Evolutionary conservation across 1,140 invertebrate genomes (phyloP).

Genomic region (Zaprionus taronus): DNA sequence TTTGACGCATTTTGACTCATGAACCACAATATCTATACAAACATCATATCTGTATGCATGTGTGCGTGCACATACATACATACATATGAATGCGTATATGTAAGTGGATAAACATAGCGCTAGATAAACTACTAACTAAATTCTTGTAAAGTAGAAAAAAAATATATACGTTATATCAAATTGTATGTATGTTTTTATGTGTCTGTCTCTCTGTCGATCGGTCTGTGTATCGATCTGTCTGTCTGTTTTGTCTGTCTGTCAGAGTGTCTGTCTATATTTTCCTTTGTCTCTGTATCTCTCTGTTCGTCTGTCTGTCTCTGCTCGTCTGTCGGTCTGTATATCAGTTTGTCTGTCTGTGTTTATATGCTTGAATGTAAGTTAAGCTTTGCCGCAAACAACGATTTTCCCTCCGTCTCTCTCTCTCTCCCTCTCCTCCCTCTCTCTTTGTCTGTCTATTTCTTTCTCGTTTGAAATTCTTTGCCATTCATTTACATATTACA

Average conservation of each 20-base stretch:
- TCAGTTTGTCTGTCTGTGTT: neutral
- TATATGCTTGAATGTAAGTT: slow-evolving; percentile 6
- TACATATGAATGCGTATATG: slow-evolving; percentile 5
- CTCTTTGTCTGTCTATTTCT: neutral
- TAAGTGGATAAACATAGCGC: slow-evolving; percentile 34
- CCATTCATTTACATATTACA: slow-evolving; percentile 20
- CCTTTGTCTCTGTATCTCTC: too few species aligned
- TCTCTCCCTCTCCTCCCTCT: neutral
- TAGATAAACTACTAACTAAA: slow-evolving; percentile 56
- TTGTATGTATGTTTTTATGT: slow-evolving; percentile 31
- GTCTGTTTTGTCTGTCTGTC: neutral
- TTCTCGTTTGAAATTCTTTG: slow-evolving; percentile 12
- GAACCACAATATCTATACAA: slow-evolving; percentile 54
- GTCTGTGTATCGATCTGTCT: neutral
- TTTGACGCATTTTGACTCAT: slow-evolving; percentile 68
- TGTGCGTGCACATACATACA: neutral
- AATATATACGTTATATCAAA: slow-evolving; percentile 48
- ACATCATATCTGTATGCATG: slow-evolving; percentile 16
- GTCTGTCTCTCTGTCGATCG: neutral
- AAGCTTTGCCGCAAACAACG: slow-evolving; percentile 6
- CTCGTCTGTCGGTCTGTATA: too few species aligned
- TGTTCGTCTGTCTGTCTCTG: too few species aligned
- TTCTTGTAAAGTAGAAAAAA: slow-evolving; percentile 65
- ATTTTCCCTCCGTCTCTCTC: neutral
- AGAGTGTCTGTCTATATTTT: neutral